Conservation (phyloP, 2,888 invertebrate genomes). For the Alloplasta piceator region DNA sequence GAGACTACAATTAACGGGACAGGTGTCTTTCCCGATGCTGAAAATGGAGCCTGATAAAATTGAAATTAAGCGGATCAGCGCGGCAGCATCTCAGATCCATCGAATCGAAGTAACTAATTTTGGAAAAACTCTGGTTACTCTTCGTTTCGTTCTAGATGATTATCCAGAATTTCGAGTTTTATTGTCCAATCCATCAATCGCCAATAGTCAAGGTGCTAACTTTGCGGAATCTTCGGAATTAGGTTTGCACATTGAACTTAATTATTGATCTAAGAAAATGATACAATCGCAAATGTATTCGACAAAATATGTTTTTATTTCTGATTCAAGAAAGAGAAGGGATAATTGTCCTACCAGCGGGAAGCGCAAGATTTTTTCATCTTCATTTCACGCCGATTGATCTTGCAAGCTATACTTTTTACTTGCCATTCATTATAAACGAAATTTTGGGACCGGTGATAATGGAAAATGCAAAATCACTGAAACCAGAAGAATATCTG, state of each 20-base stretch:
- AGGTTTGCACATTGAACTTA: not conserved
- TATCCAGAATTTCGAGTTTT: conserved; percentile 80
- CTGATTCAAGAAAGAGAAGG: conserved; percentile 34
- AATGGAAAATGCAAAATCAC: conserved; percentile 73
- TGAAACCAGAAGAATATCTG: conserved; percentile 66
- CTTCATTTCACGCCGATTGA: conserved; percentile 83
- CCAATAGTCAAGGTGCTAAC: conserved; percentile 14
- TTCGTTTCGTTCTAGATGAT: conserved; percentile 78
- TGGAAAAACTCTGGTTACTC: conserved; percentile 70
- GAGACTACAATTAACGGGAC: conserved; percentile 66
- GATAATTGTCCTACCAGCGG: conserved; percentile 72
- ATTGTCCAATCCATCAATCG: conserved; percentile 45
- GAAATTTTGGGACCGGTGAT: conserved; percentile 85
- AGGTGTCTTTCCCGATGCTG: conserved; percentile 82
- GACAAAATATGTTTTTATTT: not conserved
- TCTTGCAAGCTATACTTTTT: conserved; percentile 85
- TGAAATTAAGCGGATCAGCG: conserved; percentile 83
- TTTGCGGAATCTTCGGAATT: not conserved
- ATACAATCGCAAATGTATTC: not conserved
- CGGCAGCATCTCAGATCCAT: conserved; percentile 75
- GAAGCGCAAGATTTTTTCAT: conserved; percentile 75
- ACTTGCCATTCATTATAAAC: conserved; percentile 86
- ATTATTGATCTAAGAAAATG: not conserved
- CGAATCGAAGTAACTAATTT: conserved; percentile 77
- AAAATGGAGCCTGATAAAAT: conserved; percentile 84